Percentiles rank a stretch among this genome's conserved stretches.
These are phyloP conservation scores for Epicampocera succincta DNA, from an alignment of 2,888 invertebrate genomes.

Conservation along the genomic window DNA sequence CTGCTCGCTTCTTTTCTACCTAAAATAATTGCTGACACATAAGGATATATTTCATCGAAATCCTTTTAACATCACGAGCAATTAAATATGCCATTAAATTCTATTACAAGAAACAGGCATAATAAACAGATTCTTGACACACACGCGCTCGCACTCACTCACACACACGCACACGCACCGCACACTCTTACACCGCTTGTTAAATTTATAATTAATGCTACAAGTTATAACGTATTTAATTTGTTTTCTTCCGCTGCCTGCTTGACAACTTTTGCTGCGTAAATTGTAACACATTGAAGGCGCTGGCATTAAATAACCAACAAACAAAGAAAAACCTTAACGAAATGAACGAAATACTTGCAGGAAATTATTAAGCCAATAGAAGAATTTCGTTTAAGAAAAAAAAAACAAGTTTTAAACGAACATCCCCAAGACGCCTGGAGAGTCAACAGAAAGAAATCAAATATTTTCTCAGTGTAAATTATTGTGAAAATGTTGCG, in stretches of 20 bases:
- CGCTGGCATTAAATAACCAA: neutral
- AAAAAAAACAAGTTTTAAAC: too few species aligned
- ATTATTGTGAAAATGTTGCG: too few species aligned
- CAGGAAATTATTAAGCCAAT: too few species aligned
- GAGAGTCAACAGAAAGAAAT: too few species aligned
- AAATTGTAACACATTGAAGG: conserved; percentile 49
- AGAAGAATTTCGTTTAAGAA: too few species aligned
- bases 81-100: conserved; percentile 55
- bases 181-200: conserved; percentile 5
- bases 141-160: neutral
- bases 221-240: conserved; percentile 28
- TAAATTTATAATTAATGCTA: conserved; percentile 25
- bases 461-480: too few species aligned
- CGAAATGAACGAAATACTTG: too few species aligned
- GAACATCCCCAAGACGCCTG: too few species aligned
- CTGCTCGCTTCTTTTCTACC: too few species aligned
- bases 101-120: conserved; percentile 32
- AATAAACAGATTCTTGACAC: neutral
- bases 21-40: neutral
- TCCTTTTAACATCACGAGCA: conserved; percentile 24
- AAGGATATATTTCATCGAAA: conserved; percentile 17
- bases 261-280: conserved; percentile 27
- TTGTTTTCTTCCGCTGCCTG: neutral
- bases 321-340: too few species aligned
- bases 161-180: neutral